These are phyloP conservation scores for Lepetodrilus schrolli DNA, from an alignment of 2,888 invertebrate genomes.

Conservation along the genomic window DNA sequence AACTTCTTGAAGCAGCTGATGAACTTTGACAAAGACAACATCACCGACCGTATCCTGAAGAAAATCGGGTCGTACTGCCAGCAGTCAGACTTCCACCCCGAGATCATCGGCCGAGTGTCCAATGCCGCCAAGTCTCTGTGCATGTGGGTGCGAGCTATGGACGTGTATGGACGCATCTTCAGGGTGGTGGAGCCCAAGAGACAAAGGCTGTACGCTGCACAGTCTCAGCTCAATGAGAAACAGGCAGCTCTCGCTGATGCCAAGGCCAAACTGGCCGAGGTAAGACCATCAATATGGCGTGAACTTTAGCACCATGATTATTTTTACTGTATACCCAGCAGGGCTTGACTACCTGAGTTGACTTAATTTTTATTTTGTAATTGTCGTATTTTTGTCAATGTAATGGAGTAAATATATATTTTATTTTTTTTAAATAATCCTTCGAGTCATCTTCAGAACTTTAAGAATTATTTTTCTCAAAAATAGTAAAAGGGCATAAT, in stretches of 20 bases:
- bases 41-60: slow-evolving; percentile 86
- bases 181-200: slow-evolving; percentile 87
- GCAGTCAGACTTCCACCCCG: slow-evolving; percentile 89
- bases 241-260: slow-evolving; percentile 87
- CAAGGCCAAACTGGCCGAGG: slow-evolving; percentile 84
- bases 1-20: slow-evolving; percentile 80
- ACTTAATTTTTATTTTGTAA: too few species aligned
- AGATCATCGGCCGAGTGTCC: slow-evolving; percentile 88
- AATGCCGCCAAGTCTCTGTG: slow-evolving; percentile 90
- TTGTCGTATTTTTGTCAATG: too few species aligned
- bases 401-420: too few species aligned
- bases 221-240: slow-evolving; percentile 85
- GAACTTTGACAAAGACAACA: slow-evolving; percentile 91
- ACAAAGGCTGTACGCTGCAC: slow-evolving; percentile 85
- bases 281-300: too few species aligned
- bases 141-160: slow-evolving; percentile 91
- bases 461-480: too few species aligned
- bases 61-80: slow-evolving; percentile 86
- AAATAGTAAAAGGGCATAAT: too few species aligned
- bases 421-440: too few species aligned
- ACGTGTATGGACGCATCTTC: slow-evolving; percentile 91
- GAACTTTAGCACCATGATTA: too few species aligned
- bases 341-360: too few species aligned
- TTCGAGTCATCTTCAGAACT: too few species aligned
- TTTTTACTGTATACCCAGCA: too few species aligned